These are phyloP conservation scores for Metacarcinus magister DNA, from an alignment of 2,888 invertebrate genomes.

Conservation along the genomic window DNA sequence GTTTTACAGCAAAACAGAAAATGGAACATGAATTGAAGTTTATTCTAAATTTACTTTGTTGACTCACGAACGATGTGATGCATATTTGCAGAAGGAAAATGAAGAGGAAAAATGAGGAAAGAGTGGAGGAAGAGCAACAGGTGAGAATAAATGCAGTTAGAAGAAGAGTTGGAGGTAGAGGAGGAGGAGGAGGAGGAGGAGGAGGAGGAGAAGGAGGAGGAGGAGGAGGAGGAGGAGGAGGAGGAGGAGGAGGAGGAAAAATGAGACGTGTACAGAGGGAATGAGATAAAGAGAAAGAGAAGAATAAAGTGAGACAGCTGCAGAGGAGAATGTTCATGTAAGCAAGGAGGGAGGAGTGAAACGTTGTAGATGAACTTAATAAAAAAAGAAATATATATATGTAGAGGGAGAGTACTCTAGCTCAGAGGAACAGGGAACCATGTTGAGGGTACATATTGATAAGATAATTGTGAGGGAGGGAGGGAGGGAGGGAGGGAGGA, in stretches of 20 bases:
- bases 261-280: background rate
- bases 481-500: background rate
- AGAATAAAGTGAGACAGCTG: background rate
- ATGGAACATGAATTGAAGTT: background rate
- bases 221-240: background rate
- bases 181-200: background rate
- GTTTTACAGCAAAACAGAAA: background rate
- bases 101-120: background rate
- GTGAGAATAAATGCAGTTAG: too few relatives aligned
- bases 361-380: conserved; percentile 10
- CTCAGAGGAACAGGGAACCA: conserved; percentile 39
- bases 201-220: background rate
- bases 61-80: too few relatives aligned
- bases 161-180: background rate
- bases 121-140: background rate
- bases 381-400: conserved; percentile 21
- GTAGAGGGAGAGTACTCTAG: conserved; percentile 1
- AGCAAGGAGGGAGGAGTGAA: conserved; percentile 32
- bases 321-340: background rate
- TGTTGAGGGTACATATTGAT: conserved; percentile 49
- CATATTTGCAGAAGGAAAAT: background rate
- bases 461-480: conserved; percentile 52
- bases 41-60: background rate
- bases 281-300: background rate
- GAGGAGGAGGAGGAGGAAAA: background rate